Base-by-base conservation (phyloP, 2,888 invertebrate species). In the Isotomurus palustris region DNA sequence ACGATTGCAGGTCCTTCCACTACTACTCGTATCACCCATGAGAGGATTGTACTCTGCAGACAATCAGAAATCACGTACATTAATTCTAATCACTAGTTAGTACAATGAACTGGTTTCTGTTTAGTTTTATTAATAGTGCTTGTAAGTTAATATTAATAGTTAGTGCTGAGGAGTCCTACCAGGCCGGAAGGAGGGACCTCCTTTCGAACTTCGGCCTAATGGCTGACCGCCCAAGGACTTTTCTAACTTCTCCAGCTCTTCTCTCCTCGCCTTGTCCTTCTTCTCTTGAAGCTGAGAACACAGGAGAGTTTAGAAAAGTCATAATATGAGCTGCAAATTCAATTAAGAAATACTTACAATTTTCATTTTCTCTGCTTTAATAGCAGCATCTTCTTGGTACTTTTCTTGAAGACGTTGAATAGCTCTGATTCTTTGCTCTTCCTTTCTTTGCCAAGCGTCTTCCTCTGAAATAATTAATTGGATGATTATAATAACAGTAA, bases 31-130 rank as follows among this genome's bases (percentile, higher is more conserved):
- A 35, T 69, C 62, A 0, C 69, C 69, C 67, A 67, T 66, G 24
- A 69, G 47, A n/a, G 69, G 69, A 58, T 67, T 67, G 45, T 67
- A 69, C 45, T 66, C 69, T 69, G 29, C 17, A 62, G 48, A 17
- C 36, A 40, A 24, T 38, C 36, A 28, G 21, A 32, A 32, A 32
- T 32, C 14, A 32, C 8, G 14, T 32, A 10, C 8, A 32, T 8
- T 32, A 32, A 32, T 14, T 32, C 8, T 10, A 32, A 10, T 32
- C 8, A 32, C 32, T 10, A 32, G 8, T 32, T 14, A 8, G 14
- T 32, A 32, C 14, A 32, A 32, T 32, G 32, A 10, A 32, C 32
- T 10, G 32, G 14, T 32, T 32, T 32, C 8, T 8, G 8, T 32
- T 8, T 14, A 14, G 8, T 14, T 10, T 8, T 8, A 10, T 10